Evolutionary conservation across 1,140 invertebrate species (phyloP).

Genomic region (Ylistrum balloti): DNA sequence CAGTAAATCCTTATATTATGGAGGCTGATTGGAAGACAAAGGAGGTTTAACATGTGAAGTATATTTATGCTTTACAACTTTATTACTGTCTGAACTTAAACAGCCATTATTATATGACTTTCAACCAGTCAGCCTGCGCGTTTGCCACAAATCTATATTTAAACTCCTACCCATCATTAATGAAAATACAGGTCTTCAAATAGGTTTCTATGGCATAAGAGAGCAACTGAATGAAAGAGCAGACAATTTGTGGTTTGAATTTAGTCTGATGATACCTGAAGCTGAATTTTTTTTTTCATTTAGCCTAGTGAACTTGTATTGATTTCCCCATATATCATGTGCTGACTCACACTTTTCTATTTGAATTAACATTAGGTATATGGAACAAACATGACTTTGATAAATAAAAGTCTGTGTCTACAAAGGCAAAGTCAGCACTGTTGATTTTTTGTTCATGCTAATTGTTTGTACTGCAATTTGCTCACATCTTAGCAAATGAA

Average conservation of each 20-base stretch:
- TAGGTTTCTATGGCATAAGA: background rate
- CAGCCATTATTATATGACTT: background rate
- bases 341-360: constrained; percentile 1
- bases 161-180: background rate
- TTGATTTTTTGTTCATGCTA: no score
- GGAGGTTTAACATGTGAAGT: background rate
- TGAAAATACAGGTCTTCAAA: background rate
- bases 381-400: background rate
- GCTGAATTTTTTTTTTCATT: background rate
- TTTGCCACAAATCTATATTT: background rate
- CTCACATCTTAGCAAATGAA: no score
- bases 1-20: background rate
- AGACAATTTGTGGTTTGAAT: background rate
- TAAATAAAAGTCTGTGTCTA: no score
- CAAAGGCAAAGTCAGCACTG: no score
- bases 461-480: no score
- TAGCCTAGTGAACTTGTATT: background rate
- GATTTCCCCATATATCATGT: background rate
- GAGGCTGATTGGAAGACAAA: background rate
- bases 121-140: no score
- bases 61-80: background rate
- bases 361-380: background rate
- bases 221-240: background rate
- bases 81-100: background rate
- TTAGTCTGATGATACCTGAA: background rate